Base-by-base conservation (phyloP, 2,888 invertebrate species). In the Germaria angustata region DNA sequence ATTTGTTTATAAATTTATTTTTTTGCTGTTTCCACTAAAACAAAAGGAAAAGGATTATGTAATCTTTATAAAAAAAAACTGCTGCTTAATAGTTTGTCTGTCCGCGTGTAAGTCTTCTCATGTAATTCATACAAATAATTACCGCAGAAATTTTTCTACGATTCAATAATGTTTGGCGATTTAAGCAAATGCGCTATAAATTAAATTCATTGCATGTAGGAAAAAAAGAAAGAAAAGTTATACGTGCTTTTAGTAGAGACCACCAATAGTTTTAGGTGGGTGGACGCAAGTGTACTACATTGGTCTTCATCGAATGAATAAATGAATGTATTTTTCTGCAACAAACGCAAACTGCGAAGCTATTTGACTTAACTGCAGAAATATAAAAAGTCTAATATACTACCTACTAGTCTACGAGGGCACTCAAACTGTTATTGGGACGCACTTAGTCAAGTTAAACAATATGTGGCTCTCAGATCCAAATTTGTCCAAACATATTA, bases 31-130 rank as follows among this genome's bases (percentile, higher is more conserved):
- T n/a, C 0, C 0, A 9, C 24, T 53, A 22, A 17, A 76, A 36
- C 8, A 36, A 59, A 81, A 76, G 44, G 17, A 72, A 77, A 77
- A 71, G 28, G 36, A 72, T 81, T 78, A 77, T 78, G 68, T 44
- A 81, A 81, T 63, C 8, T 17, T 39, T 46, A 22, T 34, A 65
- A 75, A 32, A 24, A 36, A 24, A n/a, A n/a, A n/a, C n/a, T 22
- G 24, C 44, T 24, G 55, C 44, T 44, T 9, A n/a, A 22, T n/a
- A 34, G 32, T 6, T 9, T n/a, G 22, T 39, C 11, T 59, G 22
- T 22, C 36, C 17, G 57, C 32, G 1, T 51, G 15, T 36, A 2
- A 22, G 32, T 24, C 24, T 41, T 13, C 15, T 15, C 9, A 17
- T 63, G n/a, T 39, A 51, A 72, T 61, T 17, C 17, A 65, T 17